Evolutionary conservation across 2,888 invertebrate species (phyloP).

Genomic region (Dryomyza anilis): DNA sequence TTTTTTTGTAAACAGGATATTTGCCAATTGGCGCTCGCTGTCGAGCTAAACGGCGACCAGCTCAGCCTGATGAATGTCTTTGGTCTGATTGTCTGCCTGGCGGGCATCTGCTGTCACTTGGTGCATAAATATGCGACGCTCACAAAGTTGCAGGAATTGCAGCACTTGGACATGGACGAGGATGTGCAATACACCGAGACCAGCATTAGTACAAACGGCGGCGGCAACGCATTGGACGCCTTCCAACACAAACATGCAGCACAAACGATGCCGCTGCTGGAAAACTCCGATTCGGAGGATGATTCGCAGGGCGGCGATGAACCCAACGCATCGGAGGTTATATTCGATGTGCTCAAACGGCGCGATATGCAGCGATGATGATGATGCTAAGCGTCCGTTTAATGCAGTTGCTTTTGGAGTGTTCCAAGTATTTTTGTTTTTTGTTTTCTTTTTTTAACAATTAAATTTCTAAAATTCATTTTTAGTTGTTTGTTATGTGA

Average conservation of each 20-base stretch:
- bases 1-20: slow-evolving; percentile 75
- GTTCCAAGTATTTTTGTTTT: neutral
- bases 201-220: slow-evolving; percentile 39
- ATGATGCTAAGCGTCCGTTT: too few relatives aligned
- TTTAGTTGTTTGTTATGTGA: too few relatives aligned
- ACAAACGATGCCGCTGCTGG: slow-evolving; percentile 55
- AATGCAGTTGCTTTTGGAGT: too few relatives aligned
- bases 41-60: slow-evolving; percentile 83
- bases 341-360: slow-evolving; percentile 66
- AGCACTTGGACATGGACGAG: slow-evolving; percentile 40
- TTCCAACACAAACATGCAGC: slow-evolving; percentile 43
- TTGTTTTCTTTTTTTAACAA: neutral
- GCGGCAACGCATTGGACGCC: slow-evolving; percentile 7
- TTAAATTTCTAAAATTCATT: neutral
- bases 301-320: slow-evolving; percentile 59
- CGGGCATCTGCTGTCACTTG: slow-evolving; percentile 86
- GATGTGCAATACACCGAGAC: slow-evolving; percentile 36
- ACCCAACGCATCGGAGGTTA: slow-evolving; percentile 62
- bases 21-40: slow-evolving; percentile 86
- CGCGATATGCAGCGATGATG: slow-evolving; percentile 59
- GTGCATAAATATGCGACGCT: slow-evolving; percentile 68
- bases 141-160: slow-evolving; percentile 43
- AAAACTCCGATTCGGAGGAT: slow-evolving; percentile 58
- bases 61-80: slow-evolving; percentile 81
- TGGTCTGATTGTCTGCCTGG: slow-evolving; percentile 85